phyloP scores from a whole-genome alignment of 92 coral and sea anemone genomes.

The Actinernus sp. region DNA sequence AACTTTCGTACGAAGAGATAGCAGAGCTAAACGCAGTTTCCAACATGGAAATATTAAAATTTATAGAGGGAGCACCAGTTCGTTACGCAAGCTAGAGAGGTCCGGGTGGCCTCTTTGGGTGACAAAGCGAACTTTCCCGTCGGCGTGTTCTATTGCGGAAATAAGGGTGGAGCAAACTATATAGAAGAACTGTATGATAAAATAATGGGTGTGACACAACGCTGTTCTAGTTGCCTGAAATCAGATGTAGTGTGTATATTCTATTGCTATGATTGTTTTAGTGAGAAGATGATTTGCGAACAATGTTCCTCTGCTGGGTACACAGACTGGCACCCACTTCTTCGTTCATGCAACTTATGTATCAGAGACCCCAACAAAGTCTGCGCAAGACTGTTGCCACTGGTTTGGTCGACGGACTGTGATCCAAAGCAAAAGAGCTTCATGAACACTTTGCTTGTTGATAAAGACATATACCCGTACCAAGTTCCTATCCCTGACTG shows the following conservation, averaged over 20 bases:
- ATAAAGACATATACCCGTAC: slow-evolving; percentile 45
- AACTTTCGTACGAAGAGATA: slow-evolving; percentile 29
- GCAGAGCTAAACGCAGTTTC: too few relatives aligned
- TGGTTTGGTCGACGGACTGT: slow-evolving; percentile 54
- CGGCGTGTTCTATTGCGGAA: slow-evolving; percentile 42
- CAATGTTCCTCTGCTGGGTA: slow-evolving; percentile 7
- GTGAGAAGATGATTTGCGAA: slow-evolving; percentile 22
- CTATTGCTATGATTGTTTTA: slow-evolving; percentile 29
- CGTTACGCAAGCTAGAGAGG: slow-evolving; percentile 49
- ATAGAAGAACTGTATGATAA: slow-evolving; percentile 28
- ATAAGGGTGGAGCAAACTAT: slow-evolving; percentile 39
- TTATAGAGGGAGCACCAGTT: slow-evolving; percentile 21
- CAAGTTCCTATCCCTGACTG: slow-evolving; percentile 60
- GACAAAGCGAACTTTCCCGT: slow-evolving; percentile 32
- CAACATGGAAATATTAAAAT: slow-evolving; percentile 12
- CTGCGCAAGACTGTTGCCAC: slow-evolving; percentile 46
- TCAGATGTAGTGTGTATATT: slow-evolving; percentile 22
- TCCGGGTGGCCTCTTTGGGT: slow-evolving; percentile 35
- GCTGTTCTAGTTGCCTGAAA: slow-evolving; percentile 29
- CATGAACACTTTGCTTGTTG: slow-evolving; percentile 54
- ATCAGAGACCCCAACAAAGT: slow-evolving; percentile 19
- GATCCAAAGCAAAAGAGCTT: slow-evolving; percentile 70
- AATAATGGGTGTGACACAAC: slow-evolving; percentile 16
- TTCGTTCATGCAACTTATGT: slow-evolving; percentile 41
- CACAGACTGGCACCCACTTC: slow-evolving; percentile 57